phyloP scores from a whole-genome alignment of 2,888 invertebrate genomes.

The Loripinus fragilis region DNA sequence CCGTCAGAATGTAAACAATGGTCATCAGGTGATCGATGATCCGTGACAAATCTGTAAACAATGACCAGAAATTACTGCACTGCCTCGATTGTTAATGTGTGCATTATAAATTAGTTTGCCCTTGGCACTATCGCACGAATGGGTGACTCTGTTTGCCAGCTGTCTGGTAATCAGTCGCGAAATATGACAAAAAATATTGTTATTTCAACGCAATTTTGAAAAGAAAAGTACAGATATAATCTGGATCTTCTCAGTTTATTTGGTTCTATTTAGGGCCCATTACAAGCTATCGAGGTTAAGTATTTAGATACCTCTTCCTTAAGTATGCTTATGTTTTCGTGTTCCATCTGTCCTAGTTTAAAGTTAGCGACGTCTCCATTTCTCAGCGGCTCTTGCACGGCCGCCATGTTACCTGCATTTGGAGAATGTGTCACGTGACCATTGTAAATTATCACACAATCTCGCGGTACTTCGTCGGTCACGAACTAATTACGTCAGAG shows the following conservation, averaged over 20 bases:
- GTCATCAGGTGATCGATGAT: background rate
- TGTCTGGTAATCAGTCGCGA: too few species aligned
- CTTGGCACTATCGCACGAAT: too few species aligned
- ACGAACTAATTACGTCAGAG: slow-evolving; percentile 34
- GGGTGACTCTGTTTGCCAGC: too few species aligned
- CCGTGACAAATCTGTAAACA: slow-evolving; percentile 5
- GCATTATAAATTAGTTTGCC: too few species aligned
- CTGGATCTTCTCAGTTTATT: background rate
- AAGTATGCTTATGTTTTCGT: slow-evolving; percentile 69
- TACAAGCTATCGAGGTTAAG: too few species aligned
- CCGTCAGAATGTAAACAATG: slow-evolving; percentile 7
- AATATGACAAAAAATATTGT: background rate
- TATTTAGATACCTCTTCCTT: slow-evolving; percentile 73
- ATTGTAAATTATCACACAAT: slow-evolving; percentile 74
- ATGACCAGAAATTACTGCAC: background rate
- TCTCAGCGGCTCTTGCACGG: slow-evolving; percentile 73
- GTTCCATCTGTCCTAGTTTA: slow-evolving; percentile 68
- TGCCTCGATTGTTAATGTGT: too few species aligned
- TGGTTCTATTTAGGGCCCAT: background rate
- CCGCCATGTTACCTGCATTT: slow-evolving; percentile 80
- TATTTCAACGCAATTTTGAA: background rate
- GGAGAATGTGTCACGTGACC: slow-evolving; percentile 78
- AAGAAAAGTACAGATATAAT: background rate
- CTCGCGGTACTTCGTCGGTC: slow-evolving; percentile 67
- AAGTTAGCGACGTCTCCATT: slow-evolving; percentile 78